These are phyloP conservation scores for Haemorhous mexicanus DNA, from an alignment of 2,113 vertebrate genomes.

Conservation along the genomic window DNA sequence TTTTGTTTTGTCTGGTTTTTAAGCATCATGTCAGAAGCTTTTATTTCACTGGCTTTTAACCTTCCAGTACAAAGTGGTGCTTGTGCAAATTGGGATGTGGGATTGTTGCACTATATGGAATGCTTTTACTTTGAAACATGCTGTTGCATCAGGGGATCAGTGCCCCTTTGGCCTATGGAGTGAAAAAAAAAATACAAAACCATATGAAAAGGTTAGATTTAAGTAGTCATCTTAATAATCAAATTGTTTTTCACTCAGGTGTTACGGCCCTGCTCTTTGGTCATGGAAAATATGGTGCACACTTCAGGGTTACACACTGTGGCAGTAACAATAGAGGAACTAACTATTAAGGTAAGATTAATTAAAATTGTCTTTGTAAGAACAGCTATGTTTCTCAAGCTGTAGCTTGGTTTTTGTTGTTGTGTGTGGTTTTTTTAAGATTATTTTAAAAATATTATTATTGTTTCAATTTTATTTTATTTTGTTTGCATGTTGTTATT, in stretches of 20 bases:
- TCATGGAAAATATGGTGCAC: slow-evolving; percentile 78
- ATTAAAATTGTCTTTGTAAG: background rate
- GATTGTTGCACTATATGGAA: background rate
- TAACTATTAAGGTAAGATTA: slow-evolving; percentile 84
- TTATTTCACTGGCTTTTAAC: background rate
- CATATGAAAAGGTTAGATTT: background rate
- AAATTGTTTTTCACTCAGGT: slow-evolving; percentile 72
- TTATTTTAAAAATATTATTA: background rate
- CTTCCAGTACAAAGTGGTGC: background rate
- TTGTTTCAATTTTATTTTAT: background rate
- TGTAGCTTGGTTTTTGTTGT: background rate
- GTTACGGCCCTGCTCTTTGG: slow-evolving; percentile 85
- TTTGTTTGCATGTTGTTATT: background rate
- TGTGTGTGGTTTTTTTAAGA: background rate
- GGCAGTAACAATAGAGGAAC: slow-evolving; percentile 81
- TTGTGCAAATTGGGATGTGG: background rate
- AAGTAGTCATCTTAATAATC: background rate
- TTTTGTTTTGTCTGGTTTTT: background rate
- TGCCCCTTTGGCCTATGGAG: background rate
- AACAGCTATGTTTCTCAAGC: background rate
- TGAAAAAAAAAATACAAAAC: background rate
- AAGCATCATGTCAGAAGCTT: background rate
- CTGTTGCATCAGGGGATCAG: background rate
- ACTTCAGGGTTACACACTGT: slow-evolving; percentile 76
- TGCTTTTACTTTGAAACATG: background rate